Evolutionary conservation across 2,113 vertebrate species (phyloP).

Genomic region (Mungos mungo): DNA sequence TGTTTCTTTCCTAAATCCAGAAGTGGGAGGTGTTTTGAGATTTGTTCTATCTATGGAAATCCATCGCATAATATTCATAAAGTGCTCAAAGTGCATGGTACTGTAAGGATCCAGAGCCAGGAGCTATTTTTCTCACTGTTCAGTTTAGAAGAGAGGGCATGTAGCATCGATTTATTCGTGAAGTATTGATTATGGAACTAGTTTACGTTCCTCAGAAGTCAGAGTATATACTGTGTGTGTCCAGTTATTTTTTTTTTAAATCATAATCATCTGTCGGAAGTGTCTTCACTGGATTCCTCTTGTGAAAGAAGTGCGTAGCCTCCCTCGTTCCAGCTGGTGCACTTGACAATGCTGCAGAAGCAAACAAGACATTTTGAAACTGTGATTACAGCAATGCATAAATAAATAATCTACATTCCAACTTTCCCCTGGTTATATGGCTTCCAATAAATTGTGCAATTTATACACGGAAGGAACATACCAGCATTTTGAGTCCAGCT

Average conservation of each 20-base stretch:
- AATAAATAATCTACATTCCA: neutral
- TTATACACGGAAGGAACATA: neutral
- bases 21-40: neutral
- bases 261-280: conserved; percentile 59
- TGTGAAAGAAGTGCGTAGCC: conserved; percentile 77
- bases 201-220: neutral
- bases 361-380: neutral
- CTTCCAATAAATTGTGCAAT: neutral
- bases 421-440: neutral
- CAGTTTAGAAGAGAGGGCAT: neutral
- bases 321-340: conserved; percentile 70
- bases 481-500: neutral
- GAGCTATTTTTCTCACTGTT: neutral
- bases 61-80: neutral
- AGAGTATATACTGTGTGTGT: neutral
- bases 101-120: neutral
- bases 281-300: conserved; percentile 79
- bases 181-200: neutral
- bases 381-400: neutral
- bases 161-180: neutral
- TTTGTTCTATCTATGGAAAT: neutral
- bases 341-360: conserved; percentile 67
- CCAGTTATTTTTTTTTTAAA: neutral
- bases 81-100: neutral
- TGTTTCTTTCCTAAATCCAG: neutral